phyloP scores from a whole-genome alignment of 2,888 invertebrate genomes.

The Bedellia somnulentella region DNA sequence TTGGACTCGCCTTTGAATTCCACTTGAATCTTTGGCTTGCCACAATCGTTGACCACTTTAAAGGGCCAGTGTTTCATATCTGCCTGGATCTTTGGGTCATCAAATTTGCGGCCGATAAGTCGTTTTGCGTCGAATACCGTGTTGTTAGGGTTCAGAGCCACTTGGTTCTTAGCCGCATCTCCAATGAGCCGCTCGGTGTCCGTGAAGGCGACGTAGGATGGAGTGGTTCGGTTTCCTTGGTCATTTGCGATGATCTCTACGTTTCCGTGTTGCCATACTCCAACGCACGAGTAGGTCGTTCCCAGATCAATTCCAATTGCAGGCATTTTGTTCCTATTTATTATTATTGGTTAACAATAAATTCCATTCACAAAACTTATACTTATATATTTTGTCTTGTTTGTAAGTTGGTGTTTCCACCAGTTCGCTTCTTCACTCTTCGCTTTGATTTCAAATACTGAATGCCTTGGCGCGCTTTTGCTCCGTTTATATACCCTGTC shows the following conservation, averaged over 20 bases:
- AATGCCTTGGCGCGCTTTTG: constrained; percentile 29
- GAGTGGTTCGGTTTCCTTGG: constrained; percentile 86
- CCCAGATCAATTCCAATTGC: constrained; percentile 68
- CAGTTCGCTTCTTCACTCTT: constrained; percentile 15
- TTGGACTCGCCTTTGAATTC: constrained; percentile 68
- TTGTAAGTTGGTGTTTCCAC: constrained; percentile 16
- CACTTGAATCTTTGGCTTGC: constrained; percentile 70
- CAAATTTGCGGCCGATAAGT: constrained; percentile 77
- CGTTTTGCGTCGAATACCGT: constrained; percentile 75
- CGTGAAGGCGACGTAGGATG: constrained; percentile 86
- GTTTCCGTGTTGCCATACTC: constrained; percentile 81
- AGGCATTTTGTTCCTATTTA: constrained; percentile 25
- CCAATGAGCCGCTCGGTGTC: constrained; percentile 68
- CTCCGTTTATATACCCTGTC: constrained; percentile 16
- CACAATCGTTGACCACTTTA: constrained; percentile 64
- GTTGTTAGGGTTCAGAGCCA: constrained; percentile 74
- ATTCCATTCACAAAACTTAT: no score
- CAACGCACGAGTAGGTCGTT: constrained; percentile 86
- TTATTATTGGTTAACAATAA: no score
- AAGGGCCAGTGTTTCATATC: constrained; percentile 88
- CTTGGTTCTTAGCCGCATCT: constrained; percentile 86
- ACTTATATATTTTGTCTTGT: neutral
- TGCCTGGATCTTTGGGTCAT: constrained; percentile 73
- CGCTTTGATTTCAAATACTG: constrained; percentile 29
- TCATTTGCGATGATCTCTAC: constrained; percentile 87